Percentiles rank a stretch among this genome's conserved stretches.
These are phyloP conservation scores for Anolis carolinensis DNA, from an alignment of 2,113 vertebrate genomes.

Conservation along the genomic window DNA sequence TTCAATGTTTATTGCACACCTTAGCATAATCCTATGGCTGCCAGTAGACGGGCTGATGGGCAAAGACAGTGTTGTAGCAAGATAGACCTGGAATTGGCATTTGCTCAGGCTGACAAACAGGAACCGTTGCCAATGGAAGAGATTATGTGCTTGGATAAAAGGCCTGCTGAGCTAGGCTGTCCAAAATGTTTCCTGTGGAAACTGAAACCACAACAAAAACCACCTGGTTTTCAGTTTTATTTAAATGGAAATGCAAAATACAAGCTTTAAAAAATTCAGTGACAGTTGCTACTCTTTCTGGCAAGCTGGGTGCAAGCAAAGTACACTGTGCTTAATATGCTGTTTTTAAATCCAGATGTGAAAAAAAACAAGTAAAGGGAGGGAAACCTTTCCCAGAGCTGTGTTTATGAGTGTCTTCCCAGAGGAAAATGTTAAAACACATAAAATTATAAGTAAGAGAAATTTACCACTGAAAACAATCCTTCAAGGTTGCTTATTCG, in stretches of 20 bases:
- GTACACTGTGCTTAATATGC: background rate
- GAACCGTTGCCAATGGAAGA: conserved; percentile 21
- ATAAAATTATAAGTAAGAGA: too few relatives aligned
- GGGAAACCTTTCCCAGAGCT: background rate
- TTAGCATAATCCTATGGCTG: background rate
- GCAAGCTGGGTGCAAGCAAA: background rate
- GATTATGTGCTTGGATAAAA: conserved; percentile 53
- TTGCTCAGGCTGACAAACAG: conserved; percentile 23
- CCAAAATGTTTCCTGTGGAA: conserved; percentile 26
- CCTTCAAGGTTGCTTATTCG: too few relatives aligned
- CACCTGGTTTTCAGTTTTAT: conserved; percentile 14
- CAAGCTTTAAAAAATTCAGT: background rate
- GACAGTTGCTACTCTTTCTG: background rate
- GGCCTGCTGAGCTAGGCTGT: conserved; percentile 8
- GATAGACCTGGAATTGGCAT: background rate
- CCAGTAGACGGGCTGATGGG: background rate
- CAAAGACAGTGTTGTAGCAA: background rate
- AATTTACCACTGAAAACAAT: too few relatives aligned
- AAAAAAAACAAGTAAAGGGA: background rate
- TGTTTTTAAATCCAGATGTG: background rate
- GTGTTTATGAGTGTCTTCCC: background rate
- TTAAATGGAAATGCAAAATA: conserved; percentile 11
- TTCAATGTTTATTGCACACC: background rate
- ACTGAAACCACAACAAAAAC: conserved; percentile 27
- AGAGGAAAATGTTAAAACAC: background rate